Evolutionary conservation across 35 echinoderm and acorn worm genomes (phyloP), one percentile per base, ranked within the genome.

Genomic region (Anneissia japonica): DNA sequence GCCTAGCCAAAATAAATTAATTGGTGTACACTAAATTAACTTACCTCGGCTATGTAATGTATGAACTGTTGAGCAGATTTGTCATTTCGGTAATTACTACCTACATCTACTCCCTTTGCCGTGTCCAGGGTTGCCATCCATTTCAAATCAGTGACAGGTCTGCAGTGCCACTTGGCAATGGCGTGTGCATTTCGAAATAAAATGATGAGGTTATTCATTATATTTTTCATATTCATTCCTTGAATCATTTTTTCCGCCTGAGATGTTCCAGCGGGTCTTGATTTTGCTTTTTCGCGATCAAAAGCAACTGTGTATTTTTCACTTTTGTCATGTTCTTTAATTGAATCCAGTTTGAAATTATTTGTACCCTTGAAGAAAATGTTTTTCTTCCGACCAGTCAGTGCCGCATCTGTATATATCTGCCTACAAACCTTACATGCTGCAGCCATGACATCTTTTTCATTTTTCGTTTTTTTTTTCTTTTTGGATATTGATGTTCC

Each of bases 171-270:
- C 13, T 38, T 77, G 29, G 90, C 84, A 17, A 92, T 82, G 2
- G 90, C 85, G 39, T 92, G 84, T 30, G 85, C 85, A 36, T 82
- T 92, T 26, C 90, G 26, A 32, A 92, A 87, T 12, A 90, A 74
- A 38, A 82, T 37, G 28, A 33, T 43, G 19, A 90, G 31, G 17
- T 74, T 51, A 45, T 90, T 31, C 21, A 90, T 26, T 11, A 75
- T 75, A n/a, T n/a, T n/a, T 9, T 82, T 46, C 0, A 2, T 17
- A 23, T 74, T 85, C 40, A 85, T 88, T 9, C n/a, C 26, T 31
- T 79, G 73, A 34, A 90, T 76, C 74, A 84, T 85, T 26, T 85
- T 39, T 85, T 90, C 46, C 0, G 82, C 83, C 37, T 75, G 0
- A 1, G 37, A 73, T 79, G 74, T 85, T 64, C 89, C 82, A n/a